Conservation (phyloP, 2,113 vertebrate species). For the Zosterops japonicus region DNA sequence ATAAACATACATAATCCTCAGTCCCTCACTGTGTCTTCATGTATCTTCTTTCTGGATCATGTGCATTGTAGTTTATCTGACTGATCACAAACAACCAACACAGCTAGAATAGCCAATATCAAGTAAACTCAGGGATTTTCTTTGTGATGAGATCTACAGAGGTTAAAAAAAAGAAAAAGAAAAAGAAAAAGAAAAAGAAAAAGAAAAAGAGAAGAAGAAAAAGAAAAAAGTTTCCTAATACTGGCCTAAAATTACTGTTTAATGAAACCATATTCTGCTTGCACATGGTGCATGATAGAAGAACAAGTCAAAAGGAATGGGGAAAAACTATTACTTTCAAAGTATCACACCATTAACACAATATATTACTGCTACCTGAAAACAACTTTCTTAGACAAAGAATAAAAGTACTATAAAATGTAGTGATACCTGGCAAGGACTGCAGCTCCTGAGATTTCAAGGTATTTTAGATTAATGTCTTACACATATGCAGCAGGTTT, state of each 20-base stretch:
- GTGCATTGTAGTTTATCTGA: background rate
- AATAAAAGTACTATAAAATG: background rate
- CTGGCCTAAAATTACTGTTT: background rate
- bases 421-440: background rate
- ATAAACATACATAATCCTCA: background rate
- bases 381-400: background rate
- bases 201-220: no score
- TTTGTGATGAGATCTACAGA: background rate
- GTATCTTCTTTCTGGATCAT: background rate
- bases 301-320: background rate
- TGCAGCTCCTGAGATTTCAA: background rate
- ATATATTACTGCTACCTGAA: background rate
- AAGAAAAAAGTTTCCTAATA: background rate
- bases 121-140: background rate
- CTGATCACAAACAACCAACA: background rate
- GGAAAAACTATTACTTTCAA: background rate
- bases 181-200: no score
- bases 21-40: background rate
- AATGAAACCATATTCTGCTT: background rate
- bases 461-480: slow-evolving; percentile 22
- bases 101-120: background rate
- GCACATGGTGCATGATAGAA: background rate
- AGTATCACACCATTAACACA: background rate
- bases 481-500: slow-evolving; percentile 26
- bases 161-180: no score